Conservation (phyloP, 2,113 vertebrate genomes). For the Colaptes auratus region DNA sequence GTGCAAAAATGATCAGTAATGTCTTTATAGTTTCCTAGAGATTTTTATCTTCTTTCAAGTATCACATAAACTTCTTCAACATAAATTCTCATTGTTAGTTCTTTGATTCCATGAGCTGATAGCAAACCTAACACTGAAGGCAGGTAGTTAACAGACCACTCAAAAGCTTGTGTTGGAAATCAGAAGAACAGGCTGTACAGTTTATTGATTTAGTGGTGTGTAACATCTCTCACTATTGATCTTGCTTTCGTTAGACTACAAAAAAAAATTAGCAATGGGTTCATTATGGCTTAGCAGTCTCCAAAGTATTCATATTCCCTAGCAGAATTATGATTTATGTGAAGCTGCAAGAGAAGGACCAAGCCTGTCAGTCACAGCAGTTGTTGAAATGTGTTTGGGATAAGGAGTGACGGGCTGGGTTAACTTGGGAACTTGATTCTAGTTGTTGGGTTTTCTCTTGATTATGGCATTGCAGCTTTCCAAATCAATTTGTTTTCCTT, state of each 20-base stretch:
- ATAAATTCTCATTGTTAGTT: background rate
- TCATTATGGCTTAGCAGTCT: background rate
- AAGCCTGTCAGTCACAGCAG: background rate
- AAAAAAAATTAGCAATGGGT: background rate
- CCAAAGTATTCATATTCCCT: background rate
- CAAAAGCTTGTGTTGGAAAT: background rate
- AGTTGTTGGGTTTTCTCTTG: background rate
- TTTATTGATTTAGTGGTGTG: background rate
- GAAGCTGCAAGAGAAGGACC: background rate
- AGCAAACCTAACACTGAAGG: background rate
- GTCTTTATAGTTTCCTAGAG: background rate
- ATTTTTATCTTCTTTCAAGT: slow-evolving; percentile 21
- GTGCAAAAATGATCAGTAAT: background rate
- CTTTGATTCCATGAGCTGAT: background rate
- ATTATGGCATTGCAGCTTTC: background rate
- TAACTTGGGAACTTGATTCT: background rate
- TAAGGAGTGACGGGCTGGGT: background rate
- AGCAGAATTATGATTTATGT: background rate
- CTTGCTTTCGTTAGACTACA: background rate
- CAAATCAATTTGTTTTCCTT: background rate
- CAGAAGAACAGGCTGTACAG: background rate
- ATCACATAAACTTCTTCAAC: background rate
- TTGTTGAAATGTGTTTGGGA: background rate
- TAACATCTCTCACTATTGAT: background rate
- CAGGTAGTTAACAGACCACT: background rate